phyloP scores from a whole-genome alignment of 1,140 invertebrate genomes.

The Forficula auricularia region DNA sequence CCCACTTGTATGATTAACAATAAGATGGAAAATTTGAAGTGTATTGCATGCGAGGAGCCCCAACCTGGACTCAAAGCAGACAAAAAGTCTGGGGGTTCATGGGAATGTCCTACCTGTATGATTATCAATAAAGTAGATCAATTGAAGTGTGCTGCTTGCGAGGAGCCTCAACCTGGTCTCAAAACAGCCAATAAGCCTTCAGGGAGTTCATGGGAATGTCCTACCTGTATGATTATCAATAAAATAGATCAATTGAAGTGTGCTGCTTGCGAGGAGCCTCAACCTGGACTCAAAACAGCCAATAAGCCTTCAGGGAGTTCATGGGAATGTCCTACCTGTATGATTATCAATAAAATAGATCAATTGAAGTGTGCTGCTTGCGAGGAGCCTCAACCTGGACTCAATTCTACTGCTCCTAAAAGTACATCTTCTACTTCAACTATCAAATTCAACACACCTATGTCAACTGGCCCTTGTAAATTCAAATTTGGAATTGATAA shows the following conservation, averaged over 20 bases:
- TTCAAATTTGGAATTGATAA: constrained; percentile 31
- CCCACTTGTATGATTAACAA: constrained; percentile 40
- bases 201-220: constrained; percentile 37
- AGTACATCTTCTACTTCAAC: constrained; percentile 19
- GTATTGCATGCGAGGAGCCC: constrained; percentile 30
- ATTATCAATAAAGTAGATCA: constrained; percentile 33
- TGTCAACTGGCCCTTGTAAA: constrained; percentile 10
- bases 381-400: constrained; percentile 28
- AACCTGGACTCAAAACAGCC: constrained; percentile 23
- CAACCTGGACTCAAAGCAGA: constrained; percentile 10
- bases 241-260: constrained; percentile 32
- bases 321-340: constrained; percentile 43
- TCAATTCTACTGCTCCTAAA: too few species aligned
- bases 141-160: constrained; percentile 36
- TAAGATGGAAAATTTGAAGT: constrained; percentile 29
- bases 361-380: constrained; percentile 36
- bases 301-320: constrained; percentile 23
- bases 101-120: constrained; percentile 42
- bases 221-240: constrained; percentile 39
- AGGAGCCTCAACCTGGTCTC: constrained; percentile 26
- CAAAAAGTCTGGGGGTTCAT: constrained; percentile 29
- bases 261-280: constrained; percentile 31
- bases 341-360: constrained; percentile 35
- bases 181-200: constrained; percentile 18
- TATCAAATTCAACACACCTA: constrained; percentile 31